Base-by-base conservation (phyloP, 2,797 vertebrate genomes). In the Hippocampus kuda region DNA sequence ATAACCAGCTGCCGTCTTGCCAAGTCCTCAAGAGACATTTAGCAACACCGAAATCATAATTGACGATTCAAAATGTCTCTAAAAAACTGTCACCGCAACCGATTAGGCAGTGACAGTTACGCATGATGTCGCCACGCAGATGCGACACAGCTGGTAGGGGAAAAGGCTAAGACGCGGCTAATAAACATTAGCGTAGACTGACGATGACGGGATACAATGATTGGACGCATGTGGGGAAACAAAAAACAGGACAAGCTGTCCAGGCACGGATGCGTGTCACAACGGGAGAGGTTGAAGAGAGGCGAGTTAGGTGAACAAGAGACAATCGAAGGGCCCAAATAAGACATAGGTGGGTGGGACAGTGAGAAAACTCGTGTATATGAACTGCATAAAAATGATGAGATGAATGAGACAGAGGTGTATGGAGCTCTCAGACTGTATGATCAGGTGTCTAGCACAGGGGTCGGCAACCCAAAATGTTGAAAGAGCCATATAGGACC, bases 1-100 rank as follows among this genome's bases (percentile, higher is more conserved):
- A 46, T 64, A 64, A 46, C 62, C 62, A 64, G 62, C 62, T 38
- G 24, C 41, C 24, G 16, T n/a, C 10, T 63, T 38, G 61, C 38
- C 4, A 63, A 41, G 34, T 12, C 30, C 30, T 20, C 18, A 12
- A 42, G 16, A 41, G 60, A 4, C 7, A 9, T 38, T 53, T n/a
- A 24, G 15, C 62, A 9, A 22, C 5, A 2, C 3, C 18, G 7
- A 27, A 48, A 65, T n/a, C 1, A 0, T 49, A 18, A 48, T 46
- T 46, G 62, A 24, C 27, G 10, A 27, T 48, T 65, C 1, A 11
- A 26, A 46, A 65, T 4, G 30, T 18, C 7, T 9, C 27, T 9
- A 1, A 13, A 61, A 20, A 61, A 61, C 34, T 22, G 18, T 22
- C 12, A 42, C 15, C 11, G 18, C 20, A n/a, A 42, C 18, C 2